Evolutionary conservation across 2,888 invertebrate species (phyloP).

Genomic region (Ptychoptera albimana): DNA sequence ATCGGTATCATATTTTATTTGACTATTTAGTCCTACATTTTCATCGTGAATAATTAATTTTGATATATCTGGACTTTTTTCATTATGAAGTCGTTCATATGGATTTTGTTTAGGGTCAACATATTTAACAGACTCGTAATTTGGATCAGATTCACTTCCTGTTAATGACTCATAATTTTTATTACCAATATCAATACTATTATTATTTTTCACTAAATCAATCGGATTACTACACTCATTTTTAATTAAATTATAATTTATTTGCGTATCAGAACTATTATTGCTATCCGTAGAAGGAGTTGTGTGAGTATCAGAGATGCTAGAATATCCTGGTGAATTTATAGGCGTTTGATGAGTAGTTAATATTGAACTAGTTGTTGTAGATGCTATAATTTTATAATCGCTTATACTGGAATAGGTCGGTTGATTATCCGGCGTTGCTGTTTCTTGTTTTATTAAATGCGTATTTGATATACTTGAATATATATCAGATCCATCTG

Average conservation of each 20-base stretch:
- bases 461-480: slow-evolving; percentile 13
- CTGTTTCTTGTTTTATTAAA: slow-evolving; percentile 4
- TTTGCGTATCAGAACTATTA: slow-evolving; percentile 33
- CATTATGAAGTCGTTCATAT: slow-evolving; percentile 43
- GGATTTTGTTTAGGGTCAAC: slow-evolving; percentile 50
- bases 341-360: slow-evolving; percentile 14
- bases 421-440: slow-evolving; percentile 9
- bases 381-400: slow-evolving; percentile 5
- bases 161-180: slow-evolving; percentile 68
- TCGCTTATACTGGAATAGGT: slow-evolving; percentile 1
- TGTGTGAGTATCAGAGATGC: slow-evolving; percentile 16
- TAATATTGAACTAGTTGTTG: slow-evolving; percentile 28
- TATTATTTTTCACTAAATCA: slow-evolving; percentile 17
- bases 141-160: slow-evolving; percentile 65
- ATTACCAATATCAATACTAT: slow-evolving; percentile 30
- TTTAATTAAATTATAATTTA: slow-evolving; percentile 13
- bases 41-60: background rate
- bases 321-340: slow-evolving; percentile 20
- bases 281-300: slow-evolving; percentile 13
- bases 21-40: slow-evolving; percentile 1
- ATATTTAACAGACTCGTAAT: slow-evolving; percentile 70
- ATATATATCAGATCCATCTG: slow-evolving; percentile 17
- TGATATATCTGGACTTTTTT: slow-evolving; percentile 15
- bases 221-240: background rate
- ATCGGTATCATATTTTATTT: slow-evolving; percentile 11